Evolutionary conservation across 2,797 vertebrate species (phyloP), one percentile per base, ranked within the genome.

Genomic region (Coilia nasus): DNA sequence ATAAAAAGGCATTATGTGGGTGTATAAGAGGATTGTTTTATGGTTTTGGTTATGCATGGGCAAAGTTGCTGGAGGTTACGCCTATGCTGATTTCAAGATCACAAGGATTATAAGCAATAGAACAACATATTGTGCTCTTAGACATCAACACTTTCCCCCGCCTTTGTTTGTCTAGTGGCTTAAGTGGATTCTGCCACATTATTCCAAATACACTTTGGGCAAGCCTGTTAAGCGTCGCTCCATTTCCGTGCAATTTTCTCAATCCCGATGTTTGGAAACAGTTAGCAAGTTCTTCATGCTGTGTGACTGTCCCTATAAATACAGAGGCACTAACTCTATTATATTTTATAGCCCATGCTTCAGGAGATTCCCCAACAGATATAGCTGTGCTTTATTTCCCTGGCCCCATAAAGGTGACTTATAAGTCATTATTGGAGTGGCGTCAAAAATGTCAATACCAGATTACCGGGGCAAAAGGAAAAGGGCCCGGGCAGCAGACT

Each of bases 361-460:
- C 90, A 91, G 47, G 84, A 41, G 89, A 88, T 92, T 92, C 91
- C 93, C 71, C 91, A 92, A 81, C 90, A 87, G 90, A 89, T 91
- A 90, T 92, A 89, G 92, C 92, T 93, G 92, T 91, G 87, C 90
- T 94, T 94, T 93, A 95, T 94, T 94, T 92, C 92, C 91, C 90
- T 89, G 88, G 88, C 88, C 92, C 92, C 87, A 94, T 94, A 94
- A 95, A 93, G 91, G 90, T 95, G 94, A 94, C 93, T 95, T 95
- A 95, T 94, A 92, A 92, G 89, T 90, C 90, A 92, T 93, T 95
- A 94, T 94, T 92, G 93, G 91, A 90, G 87, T 91, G 90, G 87
- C 71, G 31, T 90, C 86, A 88, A 87, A 93, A 92, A 92, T 89
- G 87, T 95, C 94, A 94, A 96, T 95, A 95, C 91, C 91, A 78